These are phyloP conservation scores for Cheilosia vernalis DNA, from an alignment of 2,888 invertebrate species.

Conservation along the genomic window DNA sequence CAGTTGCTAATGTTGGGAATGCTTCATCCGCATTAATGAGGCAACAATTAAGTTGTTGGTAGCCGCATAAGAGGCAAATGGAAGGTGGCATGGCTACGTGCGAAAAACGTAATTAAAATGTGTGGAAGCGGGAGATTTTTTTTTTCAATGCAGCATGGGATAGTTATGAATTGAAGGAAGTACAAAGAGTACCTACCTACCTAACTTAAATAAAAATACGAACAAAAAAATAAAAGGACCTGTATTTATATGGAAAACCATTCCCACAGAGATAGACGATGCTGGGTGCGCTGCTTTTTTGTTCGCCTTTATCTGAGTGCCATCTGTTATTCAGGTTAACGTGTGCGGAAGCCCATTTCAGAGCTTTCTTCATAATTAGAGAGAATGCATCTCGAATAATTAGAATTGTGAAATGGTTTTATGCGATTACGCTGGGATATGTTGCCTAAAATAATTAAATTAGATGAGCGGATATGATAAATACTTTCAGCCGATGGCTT, in stretches of 20 bases:
- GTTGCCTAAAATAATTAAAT: constrained; percentile 61
- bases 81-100: constrained; percentile 60
- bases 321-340: constrained; percentile 73
- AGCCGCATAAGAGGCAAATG: constrained; percentile 67
- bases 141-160: constrained; percentile 50
- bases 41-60: constrained; percentile 73
- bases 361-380: constrained; percentile 70
- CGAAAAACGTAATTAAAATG: constrained; percentile 71
- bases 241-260: constrained; percentile 45
- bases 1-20: constrained; percentile 68
- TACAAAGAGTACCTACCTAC: constrained; percentile 15
- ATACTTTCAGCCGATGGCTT: constrained; percentile 2
- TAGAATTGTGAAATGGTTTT: constrained; percentile 67
- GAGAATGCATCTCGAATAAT: constrained; percentile 66
- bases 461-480: constrained; percentile 47
- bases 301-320: constrained; percentile 59
- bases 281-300: constrained; percentile 22
- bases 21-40: constrained; percentile 72
- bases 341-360: constrained; percentile 68
- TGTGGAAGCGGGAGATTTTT: constrained; percentile 54
- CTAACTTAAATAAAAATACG: background rate
- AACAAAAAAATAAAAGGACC: background rate
- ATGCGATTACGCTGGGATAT: constrained; percentile 52
- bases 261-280: constrained; percentile 21
- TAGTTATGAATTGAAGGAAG: constrained; percentile 46